Percentiles rank a stretch among this genome's conserved stretches.
phyloP scores from a whole-genome alignment of 2,113 vertebrate genomes.

The Pristiophorus japonicus region DNA sequence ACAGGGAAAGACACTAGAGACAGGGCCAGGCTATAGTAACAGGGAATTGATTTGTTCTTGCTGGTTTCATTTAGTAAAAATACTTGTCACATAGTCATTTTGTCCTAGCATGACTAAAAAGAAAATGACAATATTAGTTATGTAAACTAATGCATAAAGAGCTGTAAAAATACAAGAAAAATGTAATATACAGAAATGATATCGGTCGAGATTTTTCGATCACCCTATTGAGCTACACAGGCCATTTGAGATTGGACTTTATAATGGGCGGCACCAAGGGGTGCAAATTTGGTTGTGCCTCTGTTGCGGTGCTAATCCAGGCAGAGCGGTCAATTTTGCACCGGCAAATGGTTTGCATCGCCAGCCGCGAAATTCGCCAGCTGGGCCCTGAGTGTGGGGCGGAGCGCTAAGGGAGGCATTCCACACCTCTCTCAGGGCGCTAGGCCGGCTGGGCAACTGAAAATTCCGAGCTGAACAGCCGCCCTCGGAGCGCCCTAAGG shows the following conservation, averaged over 20 bases:
- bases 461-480: too few relatives aligned
- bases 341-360: too few relatives aligned
- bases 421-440: too few relatives aligned
- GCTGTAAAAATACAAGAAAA: not conserved
- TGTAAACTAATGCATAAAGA: not conserved
- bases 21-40: not conserved
- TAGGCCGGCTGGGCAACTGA: too few relatives aligned
- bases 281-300: too few relatives aligned
- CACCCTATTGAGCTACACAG: not conserved
- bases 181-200: not conserved
- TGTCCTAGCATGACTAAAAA: not conserved
- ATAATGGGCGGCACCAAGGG: not conserved
- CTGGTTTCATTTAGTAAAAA: conserved; percentile 8
- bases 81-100: not conserved
- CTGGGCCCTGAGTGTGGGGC: too few relatives aligned
- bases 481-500: too few relatives aligned
- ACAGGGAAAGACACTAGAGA: not conserved
- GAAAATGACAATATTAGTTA: not conserved
- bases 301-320: too few relatives aligned
- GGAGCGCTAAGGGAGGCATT: too few relatives aligned
- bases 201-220: not conserved
- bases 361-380: too few relatives aligned
- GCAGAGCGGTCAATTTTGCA: too few relatives aligned
- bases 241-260: not conserved
- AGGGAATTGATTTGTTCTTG: not conserved